A percentile compares a stretch with the other conserved stretches of the same genome.
Evolutionary conservation across 2,113 vertebrate genomes (phyloP).

Genomic region (Tenebrosternarchus preto): DNA sequence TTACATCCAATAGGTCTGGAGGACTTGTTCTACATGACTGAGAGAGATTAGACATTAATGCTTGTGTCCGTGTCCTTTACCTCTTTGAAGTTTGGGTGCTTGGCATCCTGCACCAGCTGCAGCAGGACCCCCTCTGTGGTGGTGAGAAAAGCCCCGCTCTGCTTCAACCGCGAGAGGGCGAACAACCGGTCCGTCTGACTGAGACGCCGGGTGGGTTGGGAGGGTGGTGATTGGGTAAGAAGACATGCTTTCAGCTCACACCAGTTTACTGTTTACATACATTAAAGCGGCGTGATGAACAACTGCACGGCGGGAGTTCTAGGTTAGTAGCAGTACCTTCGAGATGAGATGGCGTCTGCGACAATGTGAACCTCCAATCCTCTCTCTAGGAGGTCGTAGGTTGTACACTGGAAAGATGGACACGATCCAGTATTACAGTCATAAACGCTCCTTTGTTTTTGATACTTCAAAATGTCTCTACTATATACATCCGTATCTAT

Average conservation of each 20-base stretch:
- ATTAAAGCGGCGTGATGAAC: no score
- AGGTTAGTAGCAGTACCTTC: constrained; percentile 71
- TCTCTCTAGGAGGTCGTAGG: constrained; percentile 81
- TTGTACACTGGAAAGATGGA: constrained; percentile 74
- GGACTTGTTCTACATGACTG: background rate
- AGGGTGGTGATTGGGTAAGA: no score
- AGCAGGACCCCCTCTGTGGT: constrained; percentile 85
- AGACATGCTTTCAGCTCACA: background rate
- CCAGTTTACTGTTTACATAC: no score
- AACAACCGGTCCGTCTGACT: constrained; percentile 90
- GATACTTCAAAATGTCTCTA: background rate
- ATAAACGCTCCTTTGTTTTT: background rate
- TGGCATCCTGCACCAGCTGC: constrained; percentile 82
- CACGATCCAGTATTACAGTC: background rate
- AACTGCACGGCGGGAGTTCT: background rate
- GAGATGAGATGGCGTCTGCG: constrained; percentile 86
- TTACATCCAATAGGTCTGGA: background rate
- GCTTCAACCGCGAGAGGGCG: constrained; percentile 81
- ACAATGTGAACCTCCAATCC: constrained; percentile 87
- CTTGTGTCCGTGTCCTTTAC: constrained; percentile 56
- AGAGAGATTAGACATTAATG: background rate
- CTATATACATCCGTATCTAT: background rate
- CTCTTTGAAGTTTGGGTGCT: constrained; percentile 85
- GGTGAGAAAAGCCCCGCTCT: constrained; percentile 85
- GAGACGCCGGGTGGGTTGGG: no score